Conservation (phyloP, 1,140 invertebrate species). For the Wiebesia pumilae region DNA sequence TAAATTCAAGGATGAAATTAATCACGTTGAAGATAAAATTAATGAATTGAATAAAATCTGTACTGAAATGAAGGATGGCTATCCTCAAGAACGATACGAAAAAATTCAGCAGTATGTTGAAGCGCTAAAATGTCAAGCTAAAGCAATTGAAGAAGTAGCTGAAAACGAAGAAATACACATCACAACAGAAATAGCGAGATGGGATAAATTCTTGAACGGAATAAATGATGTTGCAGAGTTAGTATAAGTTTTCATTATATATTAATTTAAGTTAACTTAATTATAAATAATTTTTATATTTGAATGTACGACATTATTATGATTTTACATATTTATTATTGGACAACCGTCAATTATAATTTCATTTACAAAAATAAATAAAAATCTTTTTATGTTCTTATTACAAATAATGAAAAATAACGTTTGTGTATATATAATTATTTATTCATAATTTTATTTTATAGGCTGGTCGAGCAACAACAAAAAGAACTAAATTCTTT, state of each 20-base stretch:
- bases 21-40: slow-evolving; percentile 72
- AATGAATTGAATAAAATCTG: slow-evolving; percentile 65
- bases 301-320: no score
- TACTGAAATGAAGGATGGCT: slow-evolving; percentile 69
- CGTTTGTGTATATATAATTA: no score
- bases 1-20: slow-evolving; percentile 76
- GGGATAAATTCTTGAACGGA: slow-evolving; percentile 81
- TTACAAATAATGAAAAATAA: no score
- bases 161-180: slow-evolving; percentile 77
- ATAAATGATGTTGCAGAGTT: slow-evolving; percentile 75
- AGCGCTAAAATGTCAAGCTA: slow-evolving; percentile 71
- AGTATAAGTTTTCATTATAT: slow-evolving; percentile 44
- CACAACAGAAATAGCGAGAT: slow-evolving; percentile 79
- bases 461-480: slow-evolving; percentile 74
- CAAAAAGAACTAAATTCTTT: slow-evolving; percentile 76
- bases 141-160: slow-evolving; percentile 74
- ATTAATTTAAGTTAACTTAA: background rate
- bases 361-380: slow-evolving; percentile 4
- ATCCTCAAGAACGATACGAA: slow-evolving; percentile 67
- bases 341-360: background rate
- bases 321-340: background rate
- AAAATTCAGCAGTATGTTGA: slow-evolving; percentile 72
- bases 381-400: no score
- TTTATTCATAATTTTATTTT: slow-evolving; percentile 42
- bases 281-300: background rate